Evolutionary conservation across 2,888 invertebrate species (phyloP), one percentile per base, ranked within the genome.

Genomic region (Phragmatobia fuliginosa): DNA sequence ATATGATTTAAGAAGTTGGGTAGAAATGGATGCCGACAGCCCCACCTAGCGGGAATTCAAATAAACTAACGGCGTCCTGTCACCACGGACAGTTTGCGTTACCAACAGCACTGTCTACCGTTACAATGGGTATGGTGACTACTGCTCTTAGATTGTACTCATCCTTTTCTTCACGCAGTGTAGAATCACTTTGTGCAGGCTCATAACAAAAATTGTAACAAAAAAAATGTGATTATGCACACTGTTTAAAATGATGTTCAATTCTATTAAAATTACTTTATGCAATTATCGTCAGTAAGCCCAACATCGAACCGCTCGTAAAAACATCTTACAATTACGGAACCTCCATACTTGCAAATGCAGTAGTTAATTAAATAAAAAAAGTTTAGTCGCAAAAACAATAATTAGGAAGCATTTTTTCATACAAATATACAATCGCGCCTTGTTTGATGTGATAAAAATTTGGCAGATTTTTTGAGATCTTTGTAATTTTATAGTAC

Each of bases 361-460:
- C 21, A 60, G 59, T 71, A 79, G 71, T 76, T 70, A 72, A 65
- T 68, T 52, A 21, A 60, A n/a, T 70, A 52, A 31, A 52, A 59
- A 32, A 49, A 21, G 45, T 68, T 32, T 63, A 71, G 59, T 71
- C 66, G 52, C 69, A 70, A 72, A 76, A 74, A 72, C 71, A 71
- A 74, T 72, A 74, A 72, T 68, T 61, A 79, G 80, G 77, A 80
- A 81, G 70, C 73, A 14, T 62, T 62, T 72, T 80, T 73, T 67
- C 62, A 68, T 78, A 75, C 73, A 71, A 72, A 61, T 38, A 8
- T 10, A 49, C 2, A 49, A 7, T 21, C 21, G 21, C 21, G 45
- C n/a, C 45, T 49, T 8, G 10, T 49, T 49, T n/a, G n/a, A n/a
- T 41, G 18, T 4, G 18, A 16, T 38, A 16, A 7, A 5, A 45